Conservation (phyloP, 2,113 vertebrate species). For the Poicephalus gulielmi region DNA sequence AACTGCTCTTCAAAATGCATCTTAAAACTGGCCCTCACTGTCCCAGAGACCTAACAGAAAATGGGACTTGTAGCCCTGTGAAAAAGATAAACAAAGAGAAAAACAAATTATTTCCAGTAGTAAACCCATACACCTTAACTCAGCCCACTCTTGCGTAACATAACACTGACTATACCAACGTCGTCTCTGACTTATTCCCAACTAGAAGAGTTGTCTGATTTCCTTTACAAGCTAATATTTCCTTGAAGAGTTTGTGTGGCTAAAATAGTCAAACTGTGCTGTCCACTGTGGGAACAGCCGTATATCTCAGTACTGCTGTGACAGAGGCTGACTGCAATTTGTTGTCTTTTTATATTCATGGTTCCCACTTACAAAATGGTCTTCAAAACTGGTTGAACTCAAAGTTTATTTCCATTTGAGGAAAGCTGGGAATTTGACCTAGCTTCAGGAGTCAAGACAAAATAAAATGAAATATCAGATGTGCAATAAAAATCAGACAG, state of each 20-base stretch:
- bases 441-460: background rate
- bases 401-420: background rate
- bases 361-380: background rate
- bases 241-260: background rate
- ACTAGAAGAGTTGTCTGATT: background rate
- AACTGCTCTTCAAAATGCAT: background rate
- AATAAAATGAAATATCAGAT: background rate
- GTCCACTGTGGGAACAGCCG: background rate
- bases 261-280: background rate
- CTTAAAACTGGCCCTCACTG: background rate
- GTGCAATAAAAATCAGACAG: background rate
- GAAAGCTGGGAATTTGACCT: background rate
- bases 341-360: background rate
- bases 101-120: background rate
- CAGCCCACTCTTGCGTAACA: accelerated
- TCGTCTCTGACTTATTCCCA: background rate
- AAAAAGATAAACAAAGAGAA: background rate
- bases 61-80: background rate
- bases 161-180: background rate
- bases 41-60: background rate
- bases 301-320: background rate
- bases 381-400: background rate
- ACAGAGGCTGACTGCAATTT: background rate
- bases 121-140: background rate
- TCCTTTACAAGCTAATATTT: background rate